phyloP scores from a whole-genome alignment of 2,888 invertebrate genomes.

The Microchrysa polita region DNA sequence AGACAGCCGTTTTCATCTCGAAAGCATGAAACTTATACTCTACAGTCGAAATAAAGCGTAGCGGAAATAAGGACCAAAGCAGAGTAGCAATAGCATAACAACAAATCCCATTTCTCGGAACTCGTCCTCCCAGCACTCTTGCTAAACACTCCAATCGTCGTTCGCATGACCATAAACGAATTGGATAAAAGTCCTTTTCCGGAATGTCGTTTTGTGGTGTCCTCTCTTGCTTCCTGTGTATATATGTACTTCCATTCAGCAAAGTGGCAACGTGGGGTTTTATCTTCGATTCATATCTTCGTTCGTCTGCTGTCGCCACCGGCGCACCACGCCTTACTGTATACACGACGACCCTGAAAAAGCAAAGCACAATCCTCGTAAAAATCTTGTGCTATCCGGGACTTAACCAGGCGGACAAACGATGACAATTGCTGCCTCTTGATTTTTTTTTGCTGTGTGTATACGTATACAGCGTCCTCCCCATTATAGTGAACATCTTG shows the following conservation, averaged over 20 bases:
- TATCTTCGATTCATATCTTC: background rate
- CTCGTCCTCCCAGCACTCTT: background rate
- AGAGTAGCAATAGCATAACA: slow-evolving; percentile 34
- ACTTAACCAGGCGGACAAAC: slow-evolving; percentile 43
- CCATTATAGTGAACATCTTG: too few relatives aligned
- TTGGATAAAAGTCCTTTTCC: slow-evolving; percentile 49
- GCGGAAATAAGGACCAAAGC: slow-evolving; percentile 26
- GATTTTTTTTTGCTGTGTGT: background rate
- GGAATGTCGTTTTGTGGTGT: slow-evolving; percentile 40
- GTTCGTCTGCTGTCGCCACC: background rate
- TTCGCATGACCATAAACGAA: slow-evolving; percentile 47
- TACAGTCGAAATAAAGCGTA: background rate
- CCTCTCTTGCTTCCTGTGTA: too few relatives aligned
- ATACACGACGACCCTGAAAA: background rate
- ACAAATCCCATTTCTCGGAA: slow-evolving; percentile 10
- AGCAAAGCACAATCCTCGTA: slow-evolving; percentile 6
- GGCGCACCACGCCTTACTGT: too few relatives aligned
- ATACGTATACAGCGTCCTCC: background rate
- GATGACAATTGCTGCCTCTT: slow-evolving; percentile 34
- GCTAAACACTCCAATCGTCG: slow-evolving; percentile 3
- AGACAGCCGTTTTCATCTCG: slow-evolving; percentile 50
- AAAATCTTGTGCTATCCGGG: slow-evolving; percentile 35
- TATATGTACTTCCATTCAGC: slow-evolving; percentile 38
- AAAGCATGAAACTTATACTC: slow-evolving; percentile 47
- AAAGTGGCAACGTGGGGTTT: slow-evolving; percentile 9